Evolutionary conservation across 2,797 vertebrate genomes (phyloP), one percentile per base, ranked within the genome.

Genomic region (Danio choprae): DNA sequence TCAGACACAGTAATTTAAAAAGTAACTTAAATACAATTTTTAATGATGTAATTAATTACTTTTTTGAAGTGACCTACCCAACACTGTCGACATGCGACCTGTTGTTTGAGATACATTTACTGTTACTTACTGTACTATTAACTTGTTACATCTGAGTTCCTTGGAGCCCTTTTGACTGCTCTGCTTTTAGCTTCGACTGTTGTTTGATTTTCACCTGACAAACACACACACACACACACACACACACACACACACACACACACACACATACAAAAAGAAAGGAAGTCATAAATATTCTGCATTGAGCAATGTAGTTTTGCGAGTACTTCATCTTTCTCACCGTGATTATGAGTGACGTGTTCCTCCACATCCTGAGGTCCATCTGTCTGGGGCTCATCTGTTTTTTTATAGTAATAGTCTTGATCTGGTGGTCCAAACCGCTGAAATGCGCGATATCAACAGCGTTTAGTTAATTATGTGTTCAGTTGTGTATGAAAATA

Each of bases 331-430:
- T 4, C 41, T 58, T 71, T 62, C 74, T 83, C n/a, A 89, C 88
- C 88, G 40, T 74, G 69, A 13, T 8, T 18, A 29, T 46, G 68
- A 0, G 50, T 12, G 8, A 8, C 15, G 5, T 77, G 63, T 4
- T 22, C 9, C 62, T 90, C 88, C 8, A 46, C 18, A 40, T 85
- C 81, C 43, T 78, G 68, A 8, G 59, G 79, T 69, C 89, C 85
- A 41, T 94, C 93, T 68, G 86, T 84, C 71, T 92, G 93, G 62
- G 55, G 81, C 8, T 92, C 91, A 59, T 95, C 94, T 60, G 86
- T 88, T 83, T 94, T 95, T 88, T 95, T 95, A 60, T 94, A 94
- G 80, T 92, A 94, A 81, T 94, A 94, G 2, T 92, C 84, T 74
- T 92, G 84, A 83, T 93, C 87, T 48, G 89, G 83, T 1, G 93